Evolutionary conservation across 1,140 invertebrate genomes (phyloP), one percentile per base, ranked within the genome.

Genomic region (Anastatus disparis): DNA sequence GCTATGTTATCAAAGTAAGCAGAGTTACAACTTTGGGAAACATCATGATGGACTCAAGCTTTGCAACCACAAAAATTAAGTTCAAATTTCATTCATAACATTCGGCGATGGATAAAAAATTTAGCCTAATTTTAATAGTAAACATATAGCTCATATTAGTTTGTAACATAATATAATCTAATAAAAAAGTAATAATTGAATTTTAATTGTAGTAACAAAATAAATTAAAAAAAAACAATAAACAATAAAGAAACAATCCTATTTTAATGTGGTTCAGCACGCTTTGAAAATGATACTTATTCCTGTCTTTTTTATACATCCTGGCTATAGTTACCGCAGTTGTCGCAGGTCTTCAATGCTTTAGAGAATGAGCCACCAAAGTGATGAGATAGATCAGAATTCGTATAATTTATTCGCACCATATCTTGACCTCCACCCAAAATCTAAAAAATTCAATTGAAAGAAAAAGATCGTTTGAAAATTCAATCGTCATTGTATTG

Each of bases 271-370:
- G 31, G 3, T 58, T n/a, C 12, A 7, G 2, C 7, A 15, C 17
- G n/a, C 12, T 44, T 27, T 22, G 24, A 61, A 65, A 52, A 44
- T 68, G 38, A 56, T 27, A 58, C 52, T 65, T 40, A 22, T 50
- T 62, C 31, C 4, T 35, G 31, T 35, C 31, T 10, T 6, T 35
- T n/a, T 35, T 10, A 10, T 35, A 35, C n/a, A 44, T 46, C 62
- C 29, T 17, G 38, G 24, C 29, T 17, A 64, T 61, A 79, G 52
- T 84, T 81, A 85, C 84, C 82, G 63, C 84, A 85, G 40, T 84
- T 72, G 27, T 71, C 70, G 69, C 84, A 85, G 58, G 79, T 35
- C 24, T 80, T 78, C 3, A 81, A 79, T 15, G 74, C 77, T 61
- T 78, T 77, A n/a, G 66, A 71, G 15, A 71, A 63, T 2, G 73